A percentile compares a stretch with the other conserved stretches of the same genome.
phyloP scores from a whole-genome alignment of 1,140 invertebrate genomes.

The Laupala kohalensis region DNA sequence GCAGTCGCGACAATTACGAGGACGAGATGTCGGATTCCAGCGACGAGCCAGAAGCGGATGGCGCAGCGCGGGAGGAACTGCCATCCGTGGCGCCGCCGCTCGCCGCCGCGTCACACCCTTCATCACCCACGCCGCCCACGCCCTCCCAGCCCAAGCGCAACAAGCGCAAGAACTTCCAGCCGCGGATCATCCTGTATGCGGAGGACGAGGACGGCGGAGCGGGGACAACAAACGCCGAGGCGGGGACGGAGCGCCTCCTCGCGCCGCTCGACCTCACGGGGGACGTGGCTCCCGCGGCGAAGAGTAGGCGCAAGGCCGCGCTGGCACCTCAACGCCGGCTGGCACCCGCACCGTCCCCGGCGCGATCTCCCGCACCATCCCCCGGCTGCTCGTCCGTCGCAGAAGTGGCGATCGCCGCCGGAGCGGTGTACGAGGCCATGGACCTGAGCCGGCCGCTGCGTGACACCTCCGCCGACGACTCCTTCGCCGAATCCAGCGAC shows the following conservation, averaged over 20 bases:
- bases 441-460: constrained; percentile 12
- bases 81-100: too few relatives aligned
- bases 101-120: too few relatives aligned
- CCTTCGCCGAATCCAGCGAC: constrained; percentile 10
- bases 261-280: neutral
- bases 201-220: constrained; percentile 16
- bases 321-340: constrained; percentile 1
- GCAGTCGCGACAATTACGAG: neutral
- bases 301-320: constrained; percentile 1
- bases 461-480: constrained; percentile 5
- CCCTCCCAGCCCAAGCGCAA: constrained; percentile 21
- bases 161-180: constrained; percentile 36
- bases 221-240: neutral
- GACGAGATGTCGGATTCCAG: constrained; percentile 4
- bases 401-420: too few relatives aligned
- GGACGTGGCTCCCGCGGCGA: constrained; percentile 7
- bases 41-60: neutral
- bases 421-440: constrained; percentile 13
- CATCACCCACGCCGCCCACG: neutral
- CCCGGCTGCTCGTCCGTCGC: too few relatives aligned
- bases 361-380: too few relatives aligned
- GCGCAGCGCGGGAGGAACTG: neutral
- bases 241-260: constrained; percentile 10
- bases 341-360: neutral
- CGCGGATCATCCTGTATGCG: constrained; percentile 28